A percentile compares a stretch with the other conserved stretches of the same genome.
Conservation (phyloP, 2,888 invertebrate species). For the Heliconius hortense region DNA sequence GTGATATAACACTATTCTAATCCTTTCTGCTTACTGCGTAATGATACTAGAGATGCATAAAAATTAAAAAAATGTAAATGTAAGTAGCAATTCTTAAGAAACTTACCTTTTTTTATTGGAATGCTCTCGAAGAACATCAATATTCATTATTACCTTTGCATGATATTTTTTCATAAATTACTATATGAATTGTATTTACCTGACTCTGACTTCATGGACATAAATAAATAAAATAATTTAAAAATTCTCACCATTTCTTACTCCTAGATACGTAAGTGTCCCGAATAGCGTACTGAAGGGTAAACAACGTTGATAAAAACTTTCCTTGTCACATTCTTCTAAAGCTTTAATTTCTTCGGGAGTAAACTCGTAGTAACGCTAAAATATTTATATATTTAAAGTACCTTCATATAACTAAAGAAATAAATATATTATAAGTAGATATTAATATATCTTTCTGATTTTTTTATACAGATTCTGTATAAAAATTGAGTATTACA, state of each 20-base stretch:
- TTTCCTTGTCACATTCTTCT: constrained; percentile 89
- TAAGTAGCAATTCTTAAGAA: not conserved
- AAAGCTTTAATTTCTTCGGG: constrained; percentile 87
- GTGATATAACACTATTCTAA: not conserved
- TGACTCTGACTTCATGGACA: not conserved
- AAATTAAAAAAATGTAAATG: not conserved
- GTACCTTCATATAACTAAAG: no score
- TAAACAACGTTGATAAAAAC: constrained; percentile 88
- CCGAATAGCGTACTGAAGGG: constrained; percentile 86
- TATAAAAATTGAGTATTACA: no score
- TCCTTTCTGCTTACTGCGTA: not conserved
- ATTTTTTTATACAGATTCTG: no score
- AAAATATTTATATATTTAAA: constrained; percentile 38
- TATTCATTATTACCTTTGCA: not conserved
- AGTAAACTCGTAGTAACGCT: constrained; percentile 85
- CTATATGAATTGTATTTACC: not conserved
- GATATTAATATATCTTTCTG: no score
- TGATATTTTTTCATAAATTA: not conserved
- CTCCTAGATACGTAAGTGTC: constrained; percentile 83
- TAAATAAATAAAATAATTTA: not conserved
- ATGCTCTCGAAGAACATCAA: not conserved
- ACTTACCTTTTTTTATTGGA: not conserved
- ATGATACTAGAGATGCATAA: not conserved
- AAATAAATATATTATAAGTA: no score
- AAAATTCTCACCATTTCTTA: constrained; percentile 81